A percentile compares a stretch with the other conserved stretches of the same genome.
Conservation (phyloP, 2,888 invertebrate genomes). For the Myathropa florea region DNA sequence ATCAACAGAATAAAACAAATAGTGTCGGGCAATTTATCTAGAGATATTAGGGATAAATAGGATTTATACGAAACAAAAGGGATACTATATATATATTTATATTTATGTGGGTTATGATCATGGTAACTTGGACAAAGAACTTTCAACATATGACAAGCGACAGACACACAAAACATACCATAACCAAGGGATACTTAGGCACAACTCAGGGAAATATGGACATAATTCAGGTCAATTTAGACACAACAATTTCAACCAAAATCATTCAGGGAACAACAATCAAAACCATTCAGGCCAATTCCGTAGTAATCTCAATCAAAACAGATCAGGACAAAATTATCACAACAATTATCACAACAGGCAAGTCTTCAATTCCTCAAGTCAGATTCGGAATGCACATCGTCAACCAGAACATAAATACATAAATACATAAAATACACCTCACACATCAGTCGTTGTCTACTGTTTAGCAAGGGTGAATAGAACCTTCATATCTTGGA, state of each 20-base stretch:
- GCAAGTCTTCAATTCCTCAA: too few species aligned
- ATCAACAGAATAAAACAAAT: background rate
- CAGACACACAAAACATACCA: background rate
- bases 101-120: background rate
- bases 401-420: too few species aligned
- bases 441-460: too few species aligned
- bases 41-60: background rate
- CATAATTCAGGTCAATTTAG: background rate
- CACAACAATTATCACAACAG: too few species aligned
- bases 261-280: background rate
- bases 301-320: background rate
- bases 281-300: conserved; percentile 4
- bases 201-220: background rate
- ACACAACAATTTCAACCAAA: background rate
- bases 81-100: background rate
- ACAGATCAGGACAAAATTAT: background rate
- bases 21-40: background rate
- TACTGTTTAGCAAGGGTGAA: too few species aligned
- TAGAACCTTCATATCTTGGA: too few species aligned
- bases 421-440: too few species aligned
- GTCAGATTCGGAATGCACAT: too few species aligned
- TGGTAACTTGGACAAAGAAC: background rate
- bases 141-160: background rate
- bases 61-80: background rate
- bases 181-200: background rate